Evolutionary conservation across 1,140 invertebrate genomes (phyloP).

Genomic region (Belonocnema kinseyi): DNA sequence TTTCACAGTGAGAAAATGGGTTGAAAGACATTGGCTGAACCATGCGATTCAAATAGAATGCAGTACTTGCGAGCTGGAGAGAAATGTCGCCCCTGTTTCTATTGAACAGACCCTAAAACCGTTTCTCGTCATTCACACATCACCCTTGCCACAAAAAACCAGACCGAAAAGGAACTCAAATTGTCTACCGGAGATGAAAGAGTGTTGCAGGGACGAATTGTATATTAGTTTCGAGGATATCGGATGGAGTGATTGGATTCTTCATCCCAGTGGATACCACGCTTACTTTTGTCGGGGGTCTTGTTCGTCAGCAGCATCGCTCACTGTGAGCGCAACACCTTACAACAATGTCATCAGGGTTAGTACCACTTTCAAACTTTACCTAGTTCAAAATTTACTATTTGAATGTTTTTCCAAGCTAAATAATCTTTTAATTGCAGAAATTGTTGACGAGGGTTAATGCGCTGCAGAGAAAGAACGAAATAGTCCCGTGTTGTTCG

Average conservation of each 20-base stretch:
- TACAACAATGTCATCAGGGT: slow-evolving; percentile 86
- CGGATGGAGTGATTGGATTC: slow-evolving; percentile 92
- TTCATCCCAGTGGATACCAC: slow-evolving; percentile 86
- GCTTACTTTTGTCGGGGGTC: slow-evolving; percentile 90
- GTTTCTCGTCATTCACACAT: slow-evolving; percentile 85
- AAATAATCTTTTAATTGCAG: slow-evolving; percentile 74
- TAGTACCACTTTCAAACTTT: slow-evolving; percentile 57
- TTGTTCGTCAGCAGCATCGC: slow-evolving; percentile 82
- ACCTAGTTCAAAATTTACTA: slow-evolving; percentile 37
- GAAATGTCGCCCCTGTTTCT: slow-evolving; percentile 78
- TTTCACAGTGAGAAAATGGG: slow-evolving; percentile 84
- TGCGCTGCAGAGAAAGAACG: slow-evolving; percentile 58
- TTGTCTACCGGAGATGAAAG: slow-evolving; percentile 81
- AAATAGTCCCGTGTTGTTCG: slow-evolving; percentile 86
- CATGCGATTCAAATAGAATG: slow-evolving; percentile 85
- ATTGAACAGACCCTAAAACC: slow-evolving; percentile 81
- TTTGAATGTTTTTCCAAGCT: slow-evolving; percentile 41
- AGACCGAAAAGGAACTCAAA: slow-evolving; percentile 82
- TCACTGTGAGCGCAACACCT: slow-evolving; percentile 80
- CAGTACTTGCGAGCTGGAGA: slow-evolving; percentile 83
- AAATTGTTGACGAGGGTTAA: slow-evolving; percentile 70
- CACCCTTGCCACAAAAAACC: slow-evolving; percentile 71
- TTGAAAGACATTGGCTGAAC: slow-evolving; percentile 79
- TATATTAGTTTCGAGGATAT: slow-evolving; percentile 89
- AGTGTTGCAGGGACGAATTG: slow-evolving; percentile 89